A percentile compares a stretch with the other conserved stretches of the same genome.
Conservation (phyloP, 1,140 invertebrate species). For the Drosophila bipectinata region DNA sequence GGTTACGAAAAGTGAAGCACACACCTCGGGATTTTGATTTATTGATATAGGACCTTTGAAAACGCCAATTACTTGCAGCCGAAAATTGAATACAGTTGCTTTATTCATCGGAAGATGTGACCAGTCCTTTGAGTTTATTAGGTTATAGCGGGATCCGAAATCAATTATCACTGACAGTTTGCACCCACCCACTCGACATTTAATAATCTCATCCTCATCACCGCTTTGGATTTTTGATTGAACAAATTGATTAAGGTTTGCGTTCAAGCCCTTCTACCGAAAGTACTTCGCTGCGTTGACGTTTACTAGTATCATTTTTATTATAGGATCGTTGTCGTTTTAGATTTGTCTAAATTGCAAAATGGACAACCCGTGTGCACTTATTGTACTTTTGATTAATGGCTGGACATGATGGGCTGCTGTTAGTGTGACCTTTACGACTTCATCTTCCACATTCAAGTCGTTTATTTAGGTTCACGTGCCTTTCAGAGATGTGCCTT, state of each 20-base stretch:
- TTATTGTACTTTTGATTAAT: conserved; percentile 1
- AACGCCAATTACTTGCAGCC: too few relatives aligned
- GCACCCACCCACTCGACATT: conserved; percentile 3
- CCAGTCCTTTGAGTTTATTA: not conserved
- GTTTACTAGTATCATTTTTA: too few relatives aligned
- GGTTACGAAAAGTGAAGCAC: too few relatives aligned
- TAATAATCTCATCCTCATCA: not conserved
- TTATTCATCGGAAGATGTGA: too few relatives aligned
- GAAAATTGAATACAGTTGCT: too few relatives aligned
- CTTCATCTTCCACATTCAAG: conserved; percentile 1
- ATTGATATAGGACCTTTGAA: too few relatives aligned
- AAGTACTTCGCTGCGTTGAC: too few relatives aligned
- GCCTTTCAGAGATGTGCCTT: not conserved
- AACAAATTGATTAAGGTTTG: not conserved
- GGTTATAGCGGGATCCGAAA: not conserved
- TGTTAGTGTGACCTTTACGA: conserved; percentile 1
- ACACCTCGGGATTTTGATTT: too few relatives aligned
- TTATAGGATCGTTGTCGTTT: not conserved
- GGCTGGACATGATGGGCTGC: not conserved
- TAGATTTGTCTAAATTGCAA: conserved; percentile 4
- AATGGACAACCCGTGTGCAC: conserved; percentile 7
- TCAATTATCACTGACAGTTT: not conserved
- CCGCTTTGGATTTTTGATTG: conserved; percentile 4
- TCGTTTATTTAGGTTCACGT: not conserved
- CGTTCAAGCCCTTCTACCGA: not conserved